phyloP scores from a whole-genome alignment of 1,140 invertebrate genomes.

The Armadillidium nasatum region DNA sequence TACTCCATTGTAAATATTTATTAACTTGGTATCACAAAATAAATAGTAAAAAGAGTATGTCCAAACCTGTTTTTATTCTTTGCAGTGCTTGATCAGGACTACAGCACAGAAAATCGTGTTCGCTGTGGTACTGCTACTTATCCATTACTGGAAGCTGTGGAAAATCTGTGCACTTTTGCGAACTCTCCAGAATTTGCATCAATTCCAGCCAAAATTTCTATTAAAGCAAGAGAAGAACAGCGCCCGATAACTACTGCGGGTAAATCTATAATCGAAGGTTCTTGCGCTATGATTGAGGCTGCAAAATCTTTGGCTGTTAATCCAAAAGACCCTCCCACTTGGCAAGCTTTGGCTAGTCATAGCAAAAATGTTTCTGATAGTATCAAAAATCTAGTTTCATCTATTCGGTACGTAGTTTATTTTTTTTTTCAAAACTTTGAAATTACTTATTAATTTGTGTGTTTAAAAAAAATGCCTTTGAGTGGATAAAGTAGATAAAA shows the following conservation, averaged over 20 bases:
- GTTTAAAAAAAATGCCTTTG: too few species aligned
- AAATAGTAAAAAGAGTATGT: too few species aligned
- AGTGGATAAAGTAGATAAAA: too few species aligned
- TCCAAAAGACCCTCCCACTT: slow-evolving; percentile 85
- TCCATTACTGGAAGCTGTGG: slow-evolving; percentile 83
- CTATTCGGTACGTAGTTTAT: slow-evolving; percentile 58
- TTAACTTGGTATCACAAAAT: too few species aligned
- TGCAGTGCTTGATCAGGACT: slow-evolving; percentile 71
- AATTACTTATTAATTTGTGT: too few species aligned
- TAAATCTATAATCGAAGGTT: slow-evolving; percentile 71
- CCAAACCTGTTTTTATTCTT: slow-evolving; percentile 47
- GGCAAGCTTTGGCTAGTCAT: slow-evolving; percentile 87
- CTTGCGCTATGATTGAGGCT: slow-evolving; percentile 82
- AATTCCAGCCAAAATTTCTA: slow-evolving; percentile 83
- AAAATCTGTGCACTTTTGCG: slow-evolving; percentile 87
- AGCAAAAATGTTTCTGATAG: slow-evolving; percentile 93
- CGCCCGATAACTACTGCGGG: slow-evolving; percentile 83
- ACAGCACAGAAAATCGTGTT: slow-evolving; percentile 66
- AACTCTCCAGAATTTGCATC: slow-evolving; percentile 87
- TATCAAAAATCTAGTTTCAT: slow-evolving; percentile 86
- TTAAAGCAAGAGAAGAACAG: slow-evolving; percentile 68
- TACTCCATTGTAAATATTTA: too few species aligned
- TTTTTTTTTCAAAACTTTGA: neutral
- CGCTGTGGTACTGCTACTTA: slow-evolving; percentile 74
- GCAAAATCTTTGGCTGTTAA: slow-evolving; percentile 84